These are phyloP conservation scores for Elegia similella DNA, from an alignment of 2,888 invertebrate species.

Conservation along the genomic window DNA sequence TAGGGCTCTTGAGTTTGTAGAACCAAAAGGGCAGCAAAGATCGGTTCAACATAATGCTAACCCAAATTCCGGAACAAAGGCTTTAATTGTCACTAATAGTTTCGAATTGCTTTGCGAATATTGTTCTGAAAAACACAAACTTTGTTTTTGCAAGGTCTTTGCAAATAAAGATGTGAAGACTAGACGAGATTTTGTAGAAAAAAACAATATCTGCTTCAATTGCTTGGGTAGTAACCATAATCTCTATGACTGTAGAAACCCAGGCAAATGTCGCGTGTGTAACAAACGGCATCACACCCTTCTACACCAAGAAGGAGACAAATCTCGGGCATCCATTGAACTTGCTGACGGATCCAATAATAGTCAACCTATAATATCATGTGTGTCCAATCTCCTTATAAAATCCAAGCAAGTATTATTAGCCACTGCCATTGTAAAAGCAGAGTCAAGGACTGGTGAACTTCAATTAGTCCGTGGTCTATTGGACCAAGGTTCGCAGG, in stretches of 20 bases:
- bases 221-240: not conserved
- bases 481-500: conserved; percentile 23
- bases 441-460: conserved; percentile 20
- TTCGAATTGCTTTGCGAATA: not conserved
- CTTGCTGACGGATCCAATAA: not conserved
- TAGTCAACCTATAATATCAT: not conserved
- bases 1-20: conserved; percentile 12
- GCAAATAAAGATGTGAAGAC: not conserved
- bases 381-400: not conserved
- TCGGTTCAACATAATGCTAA: not conserved
- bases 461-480: conserved; percentile 22
- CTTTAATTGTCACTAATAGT: not conserved
- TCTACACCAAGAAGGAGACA: conserved; percentile 1
- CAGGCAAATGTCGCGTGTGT: not conserved
- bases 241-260: not conserved
- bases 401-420: conserved; percentile 10
- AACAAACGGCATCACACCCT: conserved; percentile 13
- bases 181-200: not conserved
- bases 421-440: conserved; percentile 18
- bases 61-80: no score
- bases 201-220: not conserved
- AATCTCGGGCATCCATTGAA: no score
- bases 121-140: not conserved
- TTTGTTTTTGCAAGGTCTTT: not conserved
- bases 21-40: not conserved